phyloP scores from a whole-genome alignment of 2,888 invertebrate species.

The Pterobdella sp. region DNA sequence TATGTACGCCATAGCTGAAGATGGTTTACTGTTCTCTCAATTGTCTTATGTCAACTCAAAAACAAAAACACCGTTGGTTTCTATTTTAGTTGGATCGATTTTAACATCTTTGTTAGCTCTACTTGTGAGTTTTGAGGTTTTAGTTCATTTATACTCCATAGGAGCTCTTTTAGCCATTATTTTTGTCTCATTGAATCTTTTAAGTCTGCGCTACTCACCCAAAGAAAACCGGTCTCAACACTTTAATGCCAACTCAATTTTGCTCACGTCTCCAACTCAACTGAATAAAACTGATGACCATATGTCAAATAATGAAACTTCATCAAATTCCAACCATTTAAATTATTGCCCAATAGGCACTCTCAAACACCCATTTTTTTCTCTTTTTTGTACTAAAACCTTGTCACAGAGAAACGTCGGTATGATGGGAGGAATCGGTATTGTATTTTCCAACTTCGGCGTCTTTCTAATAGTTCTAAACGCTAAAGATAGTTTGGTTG shows the following conservation, averaged over 20 bases:
- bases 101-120: slow-evolving; percentile 62
- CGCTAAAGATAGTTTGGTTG: slow-evolving; percentile 57
- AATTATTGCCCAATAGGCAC: slow-evolving; percentile 59
- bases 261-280: background rate
- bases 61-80: slow-evolving; percentile 59
- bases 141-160: slow-evolving; percentile 90
- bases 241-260: slow-evolving; percentile 34
- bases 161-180: slow-evolving; percentile 59
- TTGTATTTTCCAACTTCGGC: slow-evolving; percentile 58
- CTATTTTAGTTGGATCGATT: slow-evolving; percentile 45
- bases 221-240: slow-evolving; percentile 45
- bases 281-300: background rate
- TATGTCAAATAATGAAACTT: slow-evolving; percentile 2
- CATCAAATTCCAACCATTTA: background rate
- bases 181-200: slow-evolving; percentile 80
- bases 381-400: slow-evolving; percentile 67
- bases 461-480: slow-evolving; percentile 55
- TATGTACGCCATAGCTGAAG: slow-evolving; percentile 81
- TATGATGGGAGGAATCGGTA: slow-evolving; percentile 55
- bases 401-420: slow-evolving; percentile 56
- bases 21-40: slow-evolving; percentile 70
- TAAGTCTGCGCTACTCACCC: slow-evolving; percentile 69
- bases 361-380: slow-evolving; percentile 62
- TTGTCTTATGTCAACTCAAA: slow-evolving; percentile 66
- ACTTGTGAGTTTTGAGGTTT: slow-evolving; percentile 75